Evolutionary conservation across 2,797 vertebrate species (phyloP), one percentile per base, ranked within the genome.

Genomic region (Anabas testudineus): DNA sequence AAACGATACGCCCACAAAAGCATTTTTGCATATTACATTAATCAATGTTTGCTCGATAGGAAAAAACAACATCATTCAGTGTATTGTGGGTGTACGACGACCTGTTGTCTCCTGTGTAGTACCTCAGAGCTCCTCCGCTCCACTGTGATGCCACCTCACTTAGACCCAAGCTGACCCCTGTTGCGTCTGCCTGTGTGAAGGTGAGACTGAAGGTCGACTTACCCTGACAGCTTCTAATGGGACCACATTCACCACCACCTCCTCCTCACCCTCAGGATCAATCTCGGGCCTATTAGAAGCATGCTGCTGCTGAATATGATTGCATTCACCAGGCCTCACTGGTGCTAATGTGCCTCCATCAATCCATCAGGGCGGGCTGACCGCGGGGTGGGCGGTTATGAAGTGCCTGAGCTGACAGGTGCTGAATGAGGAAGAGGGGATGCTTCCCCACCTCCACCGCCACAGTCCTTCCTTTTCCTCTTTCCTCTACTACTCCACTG

Each of bases 311-410:
- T 93, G 92, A 94, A 94, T 94, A 91, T 95, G 94, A 95, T 95
- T 95, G 93, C 93, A 89, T 92, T 91, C 91, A 91, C 82, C 67
- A 90, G 80, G 89, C 87, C 76, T 90, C 87, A 90, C 88, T 82
- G 84, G 87, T 87, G 87, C 92, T 94, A 94, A 94, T 94, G 93
- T 92, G 89, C 90, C 92, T 92, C 89, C 87, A 94, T 94, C 94
- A 93, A 95, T 95, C 94, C 93, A 93, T 95, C 94, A 94, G 90
- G 87, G 87, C 81, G 71, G 90, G 83, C 85, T 87, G 90, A 90
- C 88, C 86, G 62, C 48, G 53, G 91, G 92, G 90, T 83, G 85
- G 88, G 87, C 71, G 76, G 91, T 95, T 95, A 94, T 95, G 93
- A 94, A 95, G 94, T 94, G 91, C 87, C 87, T 84, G 74, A 71